phyloP scores from a whole-genome alignment of 2,797 vertebrate species.

The Pitangus sulphuratus region DNA sequence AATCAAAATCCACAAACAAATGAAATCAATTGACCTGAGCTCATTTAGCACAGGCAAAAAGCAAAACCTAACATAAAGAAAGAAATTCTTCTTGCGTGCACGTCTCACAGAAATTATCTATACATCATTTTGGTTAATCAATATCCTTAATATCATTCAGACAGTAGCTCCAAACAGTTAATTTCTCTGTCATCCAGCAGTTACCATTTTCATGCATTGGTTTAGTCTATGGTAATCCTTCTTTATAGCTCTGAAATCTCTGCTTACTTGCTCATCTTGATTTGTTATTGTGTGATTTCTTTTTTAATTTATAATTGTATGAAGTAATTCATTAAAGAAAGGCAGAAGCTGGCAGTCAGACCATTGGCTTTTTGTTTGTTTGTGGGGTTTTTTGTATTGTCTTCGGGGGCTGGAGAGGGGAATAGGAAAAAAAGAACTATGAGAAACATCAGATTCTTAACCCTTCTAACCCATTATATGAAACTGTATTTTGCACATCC shows the following conservation, averaged over 20 bases:
- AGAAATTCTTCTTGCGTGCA: background rate
- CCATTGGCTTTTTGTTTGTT: fast-evolving
- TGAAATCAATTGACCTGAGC: background rate
- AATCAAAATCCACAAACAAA: background rate
- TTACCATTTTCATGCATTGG: background rate
- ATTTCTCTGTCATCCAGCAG: background rate
- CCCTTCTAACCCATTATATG: background rate
- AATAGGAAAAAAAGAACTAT: background rate
- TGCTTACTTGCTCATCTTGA: background rate
- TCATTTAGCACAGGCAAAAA: background rate
- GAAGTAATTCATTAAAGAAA: background rate
- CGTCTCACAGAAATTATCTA: background rate
- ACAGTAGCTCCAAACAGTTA: background rate
- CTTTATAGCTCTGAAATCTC: background rate
- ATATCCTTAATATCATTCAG: background rate
- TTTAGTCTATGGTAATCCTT: background rate
- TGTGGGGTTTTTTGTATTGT: background rate
- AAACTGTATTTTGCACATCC: background rate
- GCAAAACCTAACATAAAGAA: background rate
- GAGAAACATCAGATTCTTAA: background rate
- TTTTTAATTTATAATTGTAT: background rate
- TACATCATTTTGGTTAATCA: background rate
- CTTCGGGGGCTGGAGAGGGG: fast-evolving
- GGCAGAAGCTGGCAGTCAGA: background rate
- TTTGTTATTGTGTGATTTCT: background rate